Base-by-base conservation (phyloP, 92 coral and sea anemone species). In the Palythoa grandis region DNA sequence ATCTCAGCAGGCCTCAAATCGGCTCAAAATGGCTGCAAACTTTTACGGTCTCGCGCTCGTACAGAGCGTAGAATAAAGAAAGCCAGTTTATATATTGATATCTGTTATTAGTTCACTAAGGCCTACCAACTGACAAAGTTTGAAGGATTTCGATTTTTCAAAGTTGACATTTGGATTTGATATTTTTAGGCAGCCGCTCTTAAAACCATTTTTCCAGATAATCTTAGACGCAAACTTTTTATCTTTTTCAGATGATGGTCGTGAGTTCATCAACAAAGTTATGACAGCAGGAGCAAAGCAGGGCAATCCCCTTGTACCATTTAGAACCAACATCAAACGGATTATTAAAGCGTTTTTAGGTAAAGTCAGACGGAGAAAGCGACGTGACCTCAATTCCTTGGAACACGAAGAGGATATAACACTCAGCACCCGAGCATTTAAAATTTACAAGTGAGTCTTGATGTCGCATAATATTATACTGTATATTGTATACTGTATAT, bases 271-370 rank as follows among this genome's bases (percentile, higher is more conserved):
- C 69, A 73, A 79, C 87, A 95, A 92, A 85, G 95, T 95, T 19
- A 93, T 95, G 92, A 91, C 90, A 60, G 96, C 98, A 2, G 95
- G 93, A 52, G 96, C 89, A 56, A 79, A 79, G 66, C 98, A 95
- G 40, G 98, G 98, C 35, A 95, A 93, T 63, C 98, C 98, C 11
- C 89, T 93, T 9, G 92, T 88, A 35, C 93, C 94, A 16, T 95
- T 94, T 92, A 95, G 89, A 83, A 93, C 96, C 77, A 93, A 95
- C 84, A 92, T 95, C 22, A 93, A 95, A 83, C 92, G 86, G 82
- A 95, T 95, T 93, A 86, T 95, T 23, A 93, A 93, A 72, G 88
- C 88, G 35, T 95, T 90, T 66, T 82, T 94, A 22, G 93, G 93
- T 11, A 91, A 91, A 57, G 58, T 83, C 60, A 91, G 86, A 79